Percentiles rank a stretch among this genome's conserved stretches.
These are phyloP conservation scores for Triplophysa siluroides DNA, from an alignment of 2,113 vertebrate species.

Conservation along the genomic window DNA sequence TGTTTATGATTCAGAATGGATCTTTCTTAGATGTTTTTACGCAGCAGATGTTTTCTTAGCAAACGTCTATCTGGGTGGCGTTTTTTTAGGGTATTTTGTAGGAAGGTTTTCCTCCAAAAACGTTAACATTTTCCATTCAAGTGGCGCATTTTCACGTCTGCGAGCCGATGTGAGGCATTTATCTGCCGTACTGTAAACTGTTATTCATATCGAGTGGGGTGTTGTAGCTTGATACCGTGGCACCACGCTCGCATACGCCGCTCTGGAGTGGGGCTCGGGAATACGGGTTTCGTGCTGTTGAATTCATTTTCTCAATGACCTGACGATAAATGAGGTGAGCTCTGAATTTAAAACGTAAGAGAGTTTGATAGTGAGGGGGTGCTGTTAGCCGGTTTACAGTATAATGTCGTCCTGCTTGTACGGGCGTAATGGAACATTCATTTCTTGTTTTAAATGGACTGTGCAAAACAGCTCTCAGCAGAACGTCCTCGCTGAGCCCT, in stretches of 20 bases:
- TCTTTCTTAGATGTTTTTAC: too few relatives aligned
- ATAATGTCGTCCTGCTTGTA: background rate
- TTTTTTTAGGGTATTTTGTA: too few relatives aligned
- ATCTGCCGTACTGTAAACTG: background rate
- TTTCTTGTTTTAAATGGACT: constrained; percentile 11
- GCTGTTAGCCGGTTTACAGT: constrained; percentile 11
- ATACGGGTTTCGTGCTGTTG: constrained; percentile 4
- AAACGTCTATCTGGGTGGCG: too few relatives aligned
- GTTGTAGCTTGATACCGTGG: constrained; percentile 28
- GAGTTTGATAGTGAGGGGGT: constrained; percentile 24
- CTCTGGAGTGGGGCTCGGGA: constrained; percentile 2
- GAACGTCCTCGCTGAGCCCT: background rate
- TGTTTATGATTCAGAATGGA: too few relatives aligned
- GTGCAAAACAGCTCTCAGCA: background rate
- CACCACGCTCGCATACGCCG: background rate
- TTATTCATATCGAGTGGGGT: constrained; percentile 9
- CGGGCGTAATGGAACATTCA: background rate
- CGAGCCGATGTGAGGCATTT: constrained; percentile 20
- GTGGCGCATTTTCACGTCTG: constrained; percentile 20
- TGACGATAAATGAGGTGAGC: constrained; percentile 20
- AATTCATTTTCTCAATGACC: constrained; percentile 38
- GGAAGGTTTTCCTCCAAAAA: background rate
- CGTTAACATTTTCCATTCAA: background rate
- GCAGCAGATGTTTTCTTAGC: too few relatives aligned
- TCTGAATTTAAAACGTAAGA: constrained; percentile 5